These are phyloP conservation scores for Desmodus rotundus DNA, from an alignment of 2,113 vertebrate genomes.

Conservation along the genomic window DNA sequence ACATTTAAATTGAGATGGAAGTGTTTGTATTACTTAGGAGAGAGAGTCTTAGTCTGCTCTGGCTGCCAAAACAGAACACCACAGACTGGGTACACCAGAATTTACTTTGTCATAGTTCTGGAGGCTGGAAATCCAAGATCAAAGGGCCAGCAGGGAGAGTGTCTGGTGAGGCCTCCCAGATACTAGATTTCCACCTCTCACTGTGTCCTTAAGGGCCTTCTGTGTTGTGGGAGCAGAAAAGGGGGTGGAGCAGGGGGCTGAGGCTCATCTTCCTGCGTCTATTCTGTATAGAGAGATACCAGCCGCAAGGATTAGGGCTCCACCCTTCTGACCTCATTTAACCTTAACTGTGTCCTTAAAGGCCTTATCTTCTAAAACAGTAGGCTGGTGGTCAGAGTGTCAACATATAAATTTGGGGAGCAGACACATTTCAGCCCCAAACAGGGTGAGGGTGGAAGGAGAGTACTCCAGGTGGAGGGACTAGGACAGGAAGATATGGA, in stretches of 20 bases:
- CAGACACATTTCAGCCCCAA: not conserved
- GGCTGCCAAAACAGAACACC: not conserved
- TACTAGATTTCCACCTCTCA: rapidly evolving
- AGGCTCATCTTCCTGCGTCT: not conserved
- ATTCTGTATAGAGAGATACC: not conserved
- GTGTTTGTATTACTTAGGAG: not conserved
- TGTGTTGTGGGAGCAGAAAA: too few species aligned
- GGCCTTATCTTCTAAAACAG: not conserved
- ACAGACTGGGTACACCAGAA: not conserved
- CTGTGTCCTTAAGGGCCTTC: not conserved
- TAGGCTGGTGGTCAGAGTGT: not conserved
- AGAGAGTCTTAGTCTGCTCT: not conserved
- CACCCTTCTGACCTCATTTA: not conserved
- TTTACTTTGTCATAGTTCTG: not conserved
- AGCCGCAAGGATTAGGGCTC: not conserved
- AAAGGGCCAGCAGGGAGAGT: not conserved
- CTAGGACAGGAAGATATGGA: not conserved
- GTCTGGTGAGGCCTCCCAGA: not conserved
- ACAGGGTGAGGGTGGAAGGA: too few species aligned
- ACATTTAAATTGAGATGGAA: not conserved
- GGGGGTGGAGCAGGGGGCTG: not conserved
- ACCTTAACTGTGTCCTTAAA: not conserved
- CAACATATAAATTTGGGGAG: too few species aligned
- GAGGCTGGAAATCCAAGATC: not conserved
- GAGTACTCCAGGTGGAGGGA: not conserved